Evolutionary conservation across 1,140 invertebrate species (phyloP).

Genomic region (Eubasilissa regina): DNA sequence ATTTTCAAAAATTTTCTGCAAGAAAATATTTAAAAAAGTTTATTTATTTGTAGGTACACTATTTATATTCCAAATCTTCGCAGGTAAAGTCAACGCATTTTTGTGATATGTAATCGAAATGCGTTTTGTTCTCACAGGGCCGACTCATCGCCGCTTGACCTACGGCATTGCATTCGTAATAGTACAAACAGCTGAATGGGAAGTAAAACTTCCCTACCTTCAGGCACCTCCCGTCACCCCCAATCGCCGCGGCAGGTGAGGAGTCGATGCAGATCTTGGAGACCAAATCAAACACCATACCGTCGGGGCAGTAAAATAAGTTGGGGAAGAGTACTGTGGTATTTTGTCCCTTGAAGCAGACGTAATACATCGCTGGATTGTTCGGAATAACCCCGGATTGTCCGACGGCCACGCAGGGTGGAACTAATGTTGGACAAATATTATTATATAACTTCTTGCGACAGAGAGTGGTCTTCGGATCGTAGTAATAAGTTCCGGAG

Average conservation of each 20-base stretch:
- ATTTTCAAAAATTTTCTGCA: too few species aligned
- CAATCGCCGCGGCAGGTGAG: neutral
- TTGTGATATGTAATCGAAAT: neutral
- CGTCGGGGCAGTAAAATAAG: slow-evolving; percentile 24
- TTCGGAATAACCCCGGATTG: neutral
- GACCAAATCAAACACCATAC: neutral
- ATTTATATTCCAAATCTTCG: neutral
- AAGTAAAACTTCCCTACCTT: neutral
- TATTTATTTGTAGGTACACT: too few species aligned
- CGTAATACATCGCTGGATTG: slow-evolving; percentile 45
- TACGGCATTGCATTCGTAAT: neutral
- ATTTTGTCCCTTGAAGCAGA: slow-evolving; percentile 27
- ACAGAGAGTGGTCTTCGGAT: slow-evolving; percentile 31
- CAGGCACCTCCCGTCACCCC: neutral
- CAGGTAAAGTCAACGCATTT: slow-evolving; percentile 40
- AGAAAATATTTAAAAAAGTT: too few species aligned
- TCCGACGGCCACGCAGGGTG: slow-evolving; percentile 12
- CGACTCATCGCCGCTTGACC: neutral
- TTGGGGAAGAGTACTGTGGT: neutral
- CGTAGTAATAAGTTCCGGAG: slow-evolving; percentile 22
- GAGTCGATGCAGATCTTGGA: slow-evolving; percentile 1
- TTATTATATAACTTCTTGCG: neutral
- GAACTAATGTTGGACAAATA: neutral
- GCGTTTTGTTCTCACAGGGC: neutral
- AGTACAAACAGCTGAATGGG: neutral